Conservation (phyloP, 1,140 invertebrate species). For the Sycophaga agraensis region DNA sequence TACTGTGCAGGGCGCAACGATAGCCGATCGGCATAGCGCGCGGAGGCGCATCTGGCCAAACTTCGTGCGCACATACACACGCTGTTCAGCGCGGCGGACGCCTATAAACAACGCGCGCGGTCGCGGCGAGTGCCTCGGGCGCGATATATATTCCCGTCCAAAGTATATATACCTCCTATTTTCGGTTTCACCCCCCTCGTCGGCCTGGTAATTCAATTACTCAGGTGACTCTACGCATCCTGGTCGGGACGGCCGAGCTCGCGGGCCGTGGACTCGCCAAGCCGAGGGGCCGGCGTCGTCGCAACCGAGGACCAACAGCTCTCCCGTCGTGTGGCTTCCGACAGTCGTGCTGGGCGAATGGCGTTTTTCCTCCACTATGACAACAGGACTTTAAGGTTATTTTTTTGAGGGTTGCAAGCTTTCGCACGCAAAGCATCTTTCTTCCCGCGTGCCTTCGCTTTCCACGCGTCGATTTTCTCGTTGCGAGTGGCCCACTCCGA, state of each 20-base stretch:
- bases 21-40: too few species aligned
- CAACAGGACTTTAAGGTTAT: constrained; percentile 23
- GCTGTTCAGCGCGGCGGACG: neutral
- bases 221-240: neutral
- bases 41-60: too few species aligned
- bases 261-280: neutral
- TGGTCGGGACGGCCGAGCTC: neutral
- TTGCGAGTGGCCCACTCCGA: too few species aligned
- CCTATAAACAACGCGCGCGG: constrained; percentile 9
- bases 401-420: neutral
- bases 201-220: neutral
- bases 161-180: neutral
- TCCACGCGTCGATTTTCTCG: too few species aligned
- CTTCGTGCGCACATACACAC: too few species aligned
- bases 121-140: neutral
- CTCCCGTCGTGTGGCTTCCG: neutral
- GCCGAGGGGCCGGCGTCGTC: neutral
- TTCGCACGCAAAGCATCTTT: too few species aligned
- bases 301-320: too few species aligned
- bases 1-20: too few species aligned
- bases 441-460: too few species aligned
- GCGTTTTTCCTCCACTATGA: constrained; percentile 12
- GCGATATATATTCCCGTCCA: neutral
- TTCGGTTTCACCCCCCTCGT: neutral
- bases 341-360: neutral